Conservation (phyloP, 2,888 invertebrate species). For the Aelia acuminata region DNA sequence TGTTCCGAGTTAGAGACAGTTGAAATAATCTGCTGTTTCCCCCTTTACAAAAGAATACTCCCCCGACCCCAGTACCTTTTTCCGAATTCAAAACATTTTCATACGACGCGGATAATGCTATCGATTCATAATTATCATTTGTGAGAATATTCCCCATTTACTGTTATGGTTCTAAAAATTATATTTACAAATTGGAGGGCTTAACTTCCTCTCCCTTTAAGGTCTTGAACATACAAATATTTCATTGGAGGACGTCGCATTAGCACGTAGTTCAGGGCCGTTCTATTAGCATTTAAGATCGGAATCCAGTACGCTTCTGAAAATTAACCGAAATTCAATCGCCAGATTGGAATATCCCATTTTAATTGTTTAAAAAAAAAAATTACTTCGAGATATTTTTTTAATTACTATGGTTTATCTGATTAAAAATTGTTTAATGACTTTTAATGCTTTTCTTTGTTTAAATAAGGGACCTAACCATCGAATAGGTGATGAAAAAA, state of each 20-base stretch:
- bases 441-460: too few species aligned
- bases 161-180: neutral
- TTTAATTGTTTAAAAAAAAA: too few species aligned
- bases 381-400: too few species aligned
- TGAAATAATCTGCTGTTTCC: constrained; percentile 28
- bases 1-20: constrained; percentile 33
- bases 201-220: neutral
- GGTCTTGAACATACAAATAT: neutral
- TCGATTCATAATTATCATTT: constrained; percentile 15
- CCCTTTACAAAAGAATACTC: constrained; percentile 18
- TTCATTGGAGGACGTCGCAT: neutral
- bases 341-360: neutral
- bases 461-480: too few species aligned
- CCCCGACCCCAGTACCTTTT: neutral
- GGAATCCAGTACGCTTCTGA: neutral
- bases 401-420: too few species aligned
- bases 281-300: constrained; percentile 14
- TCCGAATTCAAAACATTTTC: neutral
- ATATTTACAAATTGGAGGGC: neutral
- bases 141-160: neutral
- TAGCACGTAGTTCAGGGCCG: neutral
- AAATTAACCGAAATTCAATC: neutral
- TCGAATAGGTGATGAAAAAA: too few species aligned
- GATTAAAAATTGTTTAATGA: too few species aligned
- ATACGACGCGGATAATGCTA: neutral